These are phyloP conservation scores for Lepidostoma basale DNA, from an alignment of 1,140 invertebrate genomes.

Conservation along the genomic window DNA sequence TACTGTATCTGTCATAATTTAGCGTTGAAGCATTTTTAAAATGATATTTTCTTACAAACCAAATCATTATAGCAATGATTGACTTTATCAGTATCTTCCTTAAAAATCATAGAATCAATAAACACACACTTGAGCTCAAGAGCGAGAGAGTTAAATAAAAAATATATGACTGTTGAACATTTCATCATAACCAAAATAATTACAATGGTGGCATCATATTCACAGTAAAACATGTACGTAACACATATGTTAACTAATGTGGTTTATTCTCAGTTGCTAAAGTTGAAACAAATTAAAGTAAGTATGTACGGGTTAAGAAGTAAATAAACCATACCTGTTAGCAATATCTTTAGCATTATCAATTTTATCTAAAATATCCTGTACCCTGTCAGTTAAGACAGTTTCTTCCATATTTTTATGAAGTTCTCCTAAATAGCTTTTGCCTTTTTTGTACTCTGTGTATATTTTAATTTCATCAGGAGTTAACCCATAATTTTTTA, in stretches of 20 bases:
- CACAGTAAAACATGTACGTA: neutral
- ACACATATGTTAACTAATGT: neutral
- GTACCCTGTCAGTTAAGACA: conserved; percentile 21
- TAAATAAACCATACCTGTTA: neutral
- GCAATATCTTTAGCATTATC: neutral
- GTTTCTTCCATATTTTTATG: conserved; percentile 41
- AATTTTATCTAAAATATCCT: conserved; percentile 27
- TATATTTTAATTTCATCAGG: conserved; percentile 39
- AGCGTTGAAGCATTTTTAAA: no score
- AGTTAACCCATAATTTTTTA: conserved; percentile 34
- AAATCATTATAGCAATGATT: no score
- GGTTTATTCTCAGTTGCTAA: neutral
- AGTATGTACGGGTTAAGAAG: neutral
- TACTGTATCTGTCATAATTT: no score
- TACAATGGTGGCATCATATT: neutral
- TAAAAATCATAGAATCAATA: no score
- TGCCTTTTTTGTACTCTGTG: conserved; percentile 34
- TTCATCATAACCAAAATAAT: no score
- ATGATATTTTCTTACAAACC: no score
- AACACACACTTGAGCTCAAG: no score
- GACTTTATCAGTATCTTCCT: no score
- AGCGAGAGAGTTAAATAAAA: no score
- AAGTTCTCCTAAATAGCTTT: conserved; percentile 7
- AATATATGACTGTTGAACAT: no score
- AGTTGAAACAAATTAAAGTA: neutral